Conservation (phyloP, 1,140 invertebrate species). For the Euschistus heros region DNA sequence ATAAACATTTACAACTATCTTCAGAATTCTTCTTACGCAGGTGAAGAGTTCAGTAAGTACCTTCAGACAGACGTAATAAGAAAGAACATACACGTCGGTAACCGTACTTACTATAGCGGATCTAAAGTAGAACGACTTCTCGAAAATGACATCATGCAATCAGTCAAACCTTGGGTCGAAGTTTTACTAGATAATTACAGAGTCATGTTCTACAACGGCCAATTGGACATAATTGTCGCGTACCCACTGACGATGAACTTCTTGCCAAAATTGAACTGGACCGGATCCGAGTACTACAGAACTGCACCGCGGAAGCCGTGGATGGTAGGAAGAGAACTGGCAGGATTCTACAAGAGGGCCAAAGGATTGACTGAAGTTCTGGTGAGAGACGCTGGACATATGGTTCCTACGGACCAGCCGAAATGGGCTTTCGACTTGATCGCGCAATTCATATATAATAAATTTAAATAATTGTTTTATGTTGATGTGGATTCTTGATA, state of each 20-base stretch:
- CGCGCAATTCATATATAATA: conserved; percentile 56
- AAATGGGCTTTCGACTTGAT: conserved; percentile 66
- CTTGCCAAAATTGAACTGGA: too few species aligned
- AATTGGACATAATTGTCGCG: conserved; percentile 76
- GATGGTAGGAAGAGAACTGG: too few species aligned
- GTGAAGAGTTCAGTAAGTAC: conserved; percentile 40
- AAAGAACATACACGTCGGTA: conserved; percentile 71
- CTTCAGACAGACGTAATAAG: conserved; percentile 49
- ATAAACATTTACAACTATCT: conserved; percentile 48
- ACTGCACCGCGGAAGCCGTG: too few species aligned
- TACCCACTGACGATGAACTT: too few species aligned
- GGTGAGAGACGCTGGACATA: too few species aligned
- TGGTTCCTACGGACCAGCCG: conserved; percentile 73
- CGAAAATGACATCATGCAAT: conserved; percentile 65
- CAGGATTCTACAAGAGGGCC: too few species aligned
- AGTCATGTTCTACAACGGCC: conserved; percentile 60
- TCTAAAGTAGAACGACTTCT: conserved; percentile 54
- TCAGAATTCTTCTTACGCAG: conserved; percentile 6
- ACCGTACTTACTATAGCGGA: conserved; percentile 39
- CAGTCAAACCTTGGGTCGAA: conserved; percentile 58
- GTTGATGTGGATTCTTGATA: too few species aligned
- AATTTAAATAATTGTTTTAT: too few species aligned
- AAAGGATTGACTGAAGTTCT: too few species aligned
- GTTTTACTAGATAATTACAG: conserved; percentile 55
- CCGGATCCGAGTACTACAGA: too few species aligned